Percentiles rank a stretch among this genome's conserved stretches.
These are phyloP conservation scores for Muscicapa adusta DNA, from an alignment of 2,113 vertebrate species.

Conservation along the genomic window DNA sequence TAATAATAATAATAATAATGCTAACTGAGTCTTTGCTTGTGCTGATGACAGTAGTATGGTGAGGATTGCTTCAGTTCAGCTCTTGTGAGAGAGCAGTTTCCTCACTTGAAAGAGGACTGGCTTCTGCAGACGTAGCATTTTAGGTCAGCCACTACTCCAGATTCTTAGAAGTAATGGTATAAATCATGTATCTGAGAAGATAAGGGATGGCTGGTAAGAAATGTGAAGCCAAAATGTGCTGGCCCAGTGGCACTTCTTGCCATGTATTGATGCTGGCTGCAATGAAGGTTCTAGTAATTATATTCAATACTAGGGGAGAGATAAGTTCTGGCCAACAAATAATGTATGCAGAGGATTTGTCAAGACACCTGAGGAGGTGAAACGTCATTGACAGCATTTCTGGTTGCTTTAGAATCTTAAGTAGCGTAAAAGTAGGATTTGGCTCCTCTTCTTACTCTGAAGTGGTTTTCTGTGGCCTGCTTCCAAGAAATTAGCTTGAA, in stretches of 20 bases:
- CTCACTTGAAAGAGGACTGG: background rate
- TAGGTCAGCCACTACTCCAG: background rate
- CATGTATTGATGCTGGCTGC: background rate
- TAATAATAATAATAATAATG: background rate
- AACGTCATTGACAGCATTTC: background rate
- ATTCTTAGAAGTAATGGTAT: background rate
- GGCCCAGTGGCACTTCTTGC: background rate
- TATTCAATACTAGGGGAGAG: background rate
- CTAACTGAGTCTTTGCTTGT: background rate
- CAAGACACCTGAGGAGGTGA: background rate
- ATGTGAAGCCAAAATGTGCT: background rate
- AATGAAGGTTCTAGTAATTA: background rate
- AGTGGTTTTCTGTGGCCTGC: background rate
- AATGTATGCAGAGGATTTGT: background rate
- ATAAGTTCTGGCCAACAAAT: background rate
- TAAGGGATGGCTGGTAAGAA: background rate
- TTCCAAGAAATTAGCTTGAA: background rate
- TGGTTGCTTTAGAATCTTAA: background rate
- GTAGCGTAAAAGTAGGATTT: background rate
- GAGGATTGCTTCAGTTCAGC: background rate
- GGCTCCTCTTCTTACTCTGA: background rate
- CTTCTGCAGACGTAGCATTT: background rate
- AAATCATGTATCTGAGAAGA: background rate
- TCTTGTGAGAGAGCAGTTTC: background rate
- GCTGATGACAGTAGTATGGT: background rate